Percentiles rank a stretch among this genome's conserved stretches.
phyloP scores from a whole-genome alignment of 1,140 invertebrate genomes.

The Cherax quadricarinatus region DNA sequence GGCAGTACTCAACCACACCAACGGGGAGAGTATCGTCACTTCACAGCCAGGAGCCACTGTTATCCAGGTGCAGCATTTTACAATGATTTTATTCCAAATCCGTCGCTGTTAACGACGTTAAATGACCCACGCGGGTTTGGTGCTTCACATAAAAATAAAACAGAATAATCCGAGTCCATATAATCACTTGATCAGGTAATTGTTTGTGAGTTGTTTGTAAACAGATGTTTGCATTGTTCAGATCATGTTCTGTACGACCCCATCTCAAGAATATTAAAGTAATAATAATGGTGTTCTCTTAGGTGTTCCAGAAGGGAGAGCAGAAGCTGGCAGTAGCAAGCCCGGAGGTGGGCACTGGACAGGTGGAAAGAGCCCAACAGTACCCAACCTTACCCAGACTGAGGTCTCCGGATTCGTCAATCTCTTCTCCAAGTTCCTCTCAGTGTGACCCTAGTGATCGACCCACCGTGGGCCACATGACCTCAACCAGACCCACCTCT shows the following conservation, averaged over 20 bases:
- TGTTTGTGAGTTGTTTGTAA: no score
- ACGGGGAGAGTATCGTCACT: slow-evolving; percentile 52
- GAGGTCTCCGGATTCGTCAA: slow-evolving; percentile 59
- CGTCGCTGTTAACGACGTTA: no score
- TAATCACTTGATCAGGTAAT: no score
- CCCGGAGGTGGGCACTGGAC: slow-evolving; percentile 32
- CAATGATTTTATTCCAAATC: no score
- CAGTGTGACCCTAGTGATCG: slow-evolving; percentile 15
- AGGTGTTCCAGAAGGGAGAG: slow-evolving; percentile 72
- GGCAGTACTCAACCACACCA: slow-evolving; percentile 8
- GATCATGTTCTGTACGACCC: no score
- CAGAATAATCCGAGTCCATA: no score
- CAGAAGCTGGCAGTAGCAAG: slow-evolving; percentile 68
- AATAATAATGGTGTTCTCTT: neutral
- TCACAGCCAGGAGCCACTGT: slow-evolving; percentile 69
- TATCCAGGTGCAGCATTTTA: slow-evolving; percentile 57
- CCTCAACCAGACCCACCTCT: slow-evolving; percentile 21
- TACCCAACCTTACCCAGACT: slow-evolving; percentile 61
- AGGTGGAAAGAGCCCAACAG: slow-evolving; percentile 52
- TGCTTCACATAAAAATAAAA: no score
- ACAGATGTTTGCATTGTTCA: no score
- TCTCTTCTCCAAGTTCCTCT: slow-evolving; percentile 55
- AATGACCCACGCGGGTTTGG: no score
- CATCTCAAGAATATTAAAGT: no score
- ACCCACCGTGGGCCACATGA: neutral